Conservation (phyloP, 2,797 vertebrate species). For the Rhincodon typus region DNA sequence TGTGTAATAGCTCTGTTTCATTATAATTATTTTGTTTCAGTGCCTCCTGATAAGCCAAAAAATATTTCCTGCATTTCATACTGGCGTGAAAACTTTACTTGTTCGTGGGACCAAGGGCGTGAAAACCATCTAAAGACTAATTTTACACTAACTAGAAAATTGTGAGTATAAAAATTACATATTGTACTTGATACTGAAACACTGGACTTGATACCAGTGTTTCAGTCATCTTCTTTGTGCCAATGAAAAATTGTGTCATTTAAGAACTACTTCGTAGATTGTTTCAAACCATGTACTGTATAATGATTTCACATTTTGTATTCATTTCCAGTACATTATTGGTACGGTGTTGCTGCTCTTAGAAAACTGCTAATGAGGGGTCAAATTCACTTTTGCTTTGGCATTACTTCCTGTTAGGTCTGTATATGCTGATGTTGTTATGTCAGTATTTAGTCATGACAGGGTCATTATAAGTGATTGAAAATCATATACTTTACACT, state of each 20-base stretch:
- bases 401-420: background rate
- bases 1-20: background rate
- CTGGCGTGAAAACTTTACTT: conserved; percentile 44
- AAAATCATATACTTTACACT: background rate
- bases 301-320: background rate
- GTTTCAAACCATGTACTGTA: background rate
- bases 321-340: background rate
- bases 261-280: background rate
- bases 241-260: background rate
- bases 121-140: conserved; percentile 36
- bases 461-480: background rate
- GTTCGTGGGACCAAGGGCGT: conserved; percentile 47
- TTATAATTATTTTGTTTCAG: conserved; percentile 44
- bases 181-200: background rate
- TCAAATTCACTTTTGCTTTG: background rate
- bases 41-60: conserved; percentile 49
- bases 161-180: conserved; percentile 45
- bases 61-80: conserved; percentile 56
- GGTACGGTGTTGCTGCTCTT: background rate
- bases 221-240: background rate
- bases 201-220: background rate
- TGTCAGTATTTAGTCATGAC: background rate
- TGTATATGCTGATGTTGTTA: background rate
- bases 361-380: background rate
- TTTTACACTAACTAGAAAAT: conserved; percentile 41